Evolutionary conservation across 2,797 vertebrate species (phyloP).

Genomic region (Sebastes miniatus): DNA sequence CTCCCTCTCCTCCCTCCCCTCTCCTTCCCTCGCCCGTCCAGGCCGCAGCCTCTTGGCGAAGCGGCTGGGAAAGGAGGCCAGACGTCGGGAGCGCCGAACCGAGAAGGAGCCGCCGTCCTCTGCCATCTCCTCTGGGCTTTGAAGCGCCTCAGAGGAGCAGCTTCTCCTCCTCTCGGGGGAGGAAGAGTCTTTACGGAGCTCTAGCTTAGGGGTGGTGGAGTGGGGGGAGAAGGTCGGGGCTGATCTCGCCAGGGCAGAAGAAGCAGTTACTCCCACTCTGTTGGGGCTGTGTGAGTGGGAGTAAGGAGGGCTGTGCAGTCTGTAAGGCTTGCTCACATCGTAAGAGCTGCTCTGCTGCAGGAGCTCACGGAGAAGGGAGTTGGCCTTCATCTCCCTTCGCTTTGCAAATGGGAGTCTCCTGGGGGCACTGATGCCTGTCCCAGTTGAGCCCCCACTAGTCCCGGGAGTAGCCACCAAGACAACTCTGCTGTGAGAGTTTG

Average conservation of each 20-base stretch:
- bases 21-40: slow-evolving; percentile 28
- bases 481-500: slow-evolving; percentile 69
- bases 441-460: slow-evolving; percentile 19
- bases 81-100: slow-evolving; percentile 91
- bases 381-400: slow-evolving; percentile 77
- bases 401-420: slow-evolving; percentile 71
- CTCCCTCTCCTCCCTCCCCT: slow-evolving; percentile 42
- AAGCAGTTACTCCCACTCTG: slow-evolving; percentile 25
- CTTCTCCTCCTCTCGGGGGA: slow-evolving; percentile 35
- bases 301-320: slow-evolving; percentile 91
- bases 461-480: slow-evolving; percentile 53
- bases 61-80: slow-evolving; percentile 90
- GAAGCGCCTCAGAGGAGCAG: slow-evolving; percentile 15
- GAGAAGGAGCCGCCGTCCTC: slow-evolving; percentile 80
- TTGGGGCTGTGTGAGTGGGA: slow-evolving; percentile 55
- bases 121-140: slow-evolving; percentile 30
- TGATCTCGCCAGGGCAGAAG: slow-evolving; percentile 20
- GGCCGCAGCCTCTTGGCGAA: slow-evolving; percentile 81
- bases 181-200: slow-evolving; percentile 66
- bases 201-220: slow-evolving; percentile 38
- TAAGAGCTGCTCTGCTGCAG: slow-evolving; percentile 89
- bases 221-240: slow-evolving; percentile 20
- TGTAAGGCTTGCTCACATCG: slow-evolving; percentile 96
- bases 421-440: slow-evolving; percentile 18
- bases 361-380: slow-evolving; percentile 93